Percentiles rank a stretch among this genome's conserved stretches.
Conservation (phyloP, 1,140 invertebrate genomes). For the Tetramorium parvispinum region DNA sequence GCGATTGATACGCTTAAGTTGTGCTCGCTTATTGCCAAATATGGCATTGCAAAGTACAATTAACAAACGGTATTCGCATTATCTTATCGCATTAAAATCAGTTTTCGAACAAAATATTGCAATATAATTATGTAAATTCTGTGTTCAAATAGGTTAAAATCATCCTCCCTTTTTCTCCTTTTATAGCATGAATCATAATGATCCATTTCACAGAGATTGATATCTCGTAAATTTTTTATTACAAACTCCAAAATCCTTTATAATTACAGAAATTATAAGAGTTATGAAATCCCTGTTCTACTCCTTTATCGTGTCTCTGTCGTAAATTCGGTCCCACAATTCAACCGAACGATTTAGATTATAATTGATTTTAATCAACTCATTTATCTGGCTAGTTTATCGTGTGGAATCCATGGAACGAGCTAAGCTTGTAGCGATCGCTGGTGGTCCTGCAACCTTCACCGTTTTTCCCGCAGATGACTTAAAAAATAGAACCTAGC, state of each 20-base stretch:
- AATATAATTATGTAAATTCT: constrained; percentile 20
- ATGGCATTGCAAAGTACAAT: neutral
- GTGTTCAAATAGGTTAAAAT: constrained; percentile 13
- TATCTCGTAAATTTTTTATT: constrained; percentile 34
- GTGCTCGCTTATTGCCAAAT: neutral
- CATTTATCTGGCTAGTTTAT: constrained; percentile 81
- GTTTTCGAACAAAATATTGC: neutral
- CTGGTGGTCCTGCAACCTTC: constrained; percentile 79
- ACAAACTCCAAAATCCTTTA: neutral
- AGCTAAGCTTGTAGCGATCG: constrained; percentile 81
- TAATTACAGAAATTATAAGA: neutral
- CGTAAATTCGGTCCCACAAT: neutral
- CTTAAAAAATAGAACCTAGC: constrained; percentile 80
- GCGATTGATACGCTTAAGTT: constrained; percentile 8
- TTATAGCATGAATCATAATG: neutral
- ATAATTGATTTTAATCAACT: constrained; percentile 72
- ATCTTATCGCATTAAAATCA: neutral
- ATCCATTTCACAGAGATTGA: constrained; percentile 29
- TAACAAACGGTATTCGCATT: neutral
- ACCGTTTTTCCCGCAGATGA: constrained; percentile 79
- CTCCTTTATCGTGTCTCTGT: neutral
- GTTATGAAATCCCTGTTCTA: neutral
- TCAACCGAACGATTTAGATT: neutral
- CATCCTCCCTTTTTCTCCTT: too few relatives aligned
- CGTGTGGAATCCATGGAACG: constrained; percentile 83